Base-by-base conservation (phyloP, 1,140 invertebrate genomes). In the Hypothenemus hampei region DNA sequence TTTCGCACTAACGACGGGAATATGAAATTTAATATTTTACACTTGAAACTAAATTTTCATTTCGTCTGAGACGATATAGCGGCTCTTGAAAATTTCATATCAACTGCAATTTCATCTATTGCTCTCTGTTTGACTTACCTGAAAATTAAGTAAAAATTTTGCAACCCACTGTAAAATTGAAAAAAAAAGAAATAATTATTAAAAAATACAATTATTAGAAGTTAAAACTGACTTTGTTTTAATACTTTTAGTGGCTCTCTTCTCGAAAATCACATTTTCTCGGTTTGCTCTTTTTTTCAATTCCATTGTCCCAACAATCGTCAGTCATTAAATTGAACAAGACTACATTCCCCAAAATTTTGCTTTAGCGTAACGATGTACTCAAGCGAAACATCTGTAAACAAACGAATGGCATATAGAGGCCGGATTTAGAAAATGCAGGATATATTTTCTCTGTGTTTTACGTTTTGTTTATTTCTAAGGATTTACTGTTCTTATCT, bases 361-460 rank as follows among this genome's bases (percentile, higher is more conserved):
- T 37, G n/a, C 35, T 37, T 7, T 37, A 37, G 18, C 35, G 16
- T 37, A 37, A 37, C 18, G 35, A 37, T 37, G 35, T 37, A 7
- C 35, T 37, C 35, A 16, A 37, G 35, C 35, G 15, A 15, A 16
- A 15, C 35, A 16, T 37, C 0, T 16, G n/a, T 37, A 16, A 37
- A 37, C 35, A 37, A 37, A 37, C 35, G 15, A 16, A 37, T 37
- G 35, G 35, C 13, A 37, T 37, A 16, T 37, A 31, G 13, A 31
- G 26, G 26, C 26, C 10, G 2, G 26, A 13, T 31, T 31, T 31
- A 13, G 26, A 37, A n/a, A n/a, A n/a, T n/a, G n/a, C n/a, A n/a
- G n/a, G 26, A 31, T 31, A 31, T 23, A 43, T 43, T 21, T 43
- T 43, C 20, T 43, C 40, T n/a, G 22, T 43, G 21, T 21, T 23